Evolutionary conservation across 2,113 vertebrate genomes (phyloP).

Genomic region (Misgurnus mizolepis): DNA sequence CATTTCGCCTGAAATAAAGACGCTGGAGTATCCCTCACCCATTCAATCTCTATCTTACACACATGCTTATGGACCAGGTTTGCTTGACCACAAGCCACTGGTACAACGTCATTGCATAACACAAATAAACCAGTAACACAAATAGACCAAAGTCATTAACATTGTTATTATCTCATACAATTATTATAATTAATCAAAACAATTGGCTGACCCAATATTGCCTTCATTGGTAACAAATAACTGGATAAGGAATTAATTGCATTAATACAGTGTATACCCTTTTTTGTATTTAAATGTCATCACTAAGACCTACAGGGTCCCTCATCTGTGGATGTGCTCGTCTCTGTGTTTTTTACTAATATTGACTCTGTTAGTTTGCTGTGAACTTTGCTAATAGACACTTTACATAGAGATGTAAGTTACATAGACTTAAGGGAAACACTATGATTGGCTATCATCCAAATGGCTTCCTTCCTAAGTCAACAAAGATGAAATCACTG

Average conservation of each 20-base stretch:
- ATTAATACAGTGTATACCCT: constrained; percentile 26
- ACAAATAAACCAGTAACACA: too few relatives aligned
- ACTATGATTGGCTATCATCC: neutral
- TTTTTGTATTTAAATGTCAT: constrained; percentile 21
- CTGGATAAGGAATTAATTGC: neutral
- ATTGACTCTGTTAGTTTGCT: constrained; percentile 33
- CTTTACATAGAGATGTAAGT: constrained; percentile 20
- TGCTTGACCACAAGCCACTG: too few relatives aligned
- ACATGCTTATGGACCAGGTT: neutral
- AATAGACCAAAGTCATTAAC: neutral
- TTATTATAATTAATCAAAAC: neutral
- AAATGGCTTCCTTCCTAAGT: neutral
- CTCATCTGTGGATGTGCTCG: neutral
- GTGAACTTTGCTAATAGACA: constrained; percentile 32
- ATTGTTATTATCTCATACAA: neutral
- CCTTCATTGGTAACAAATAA: neutral
- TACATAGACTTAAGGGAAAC: neutral
- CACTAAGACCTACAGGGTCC: neutral
- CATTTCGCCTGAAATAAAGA: neutral
- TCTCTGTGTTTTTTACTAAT: constrained; percentile 30
- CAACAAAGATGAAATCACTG: neutral
- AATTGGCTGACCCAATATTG: neutral
- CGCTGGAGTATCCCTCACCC: too few relatives aligned
- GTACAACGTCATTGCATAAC: too few relatives aligned
- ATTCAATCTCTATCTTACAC: too few relatives aligned